Evolutionary conservation across 2,797 vertebrate genomes (phyloP).

Genomic region (Hemibagrus guttatus): DNA sequence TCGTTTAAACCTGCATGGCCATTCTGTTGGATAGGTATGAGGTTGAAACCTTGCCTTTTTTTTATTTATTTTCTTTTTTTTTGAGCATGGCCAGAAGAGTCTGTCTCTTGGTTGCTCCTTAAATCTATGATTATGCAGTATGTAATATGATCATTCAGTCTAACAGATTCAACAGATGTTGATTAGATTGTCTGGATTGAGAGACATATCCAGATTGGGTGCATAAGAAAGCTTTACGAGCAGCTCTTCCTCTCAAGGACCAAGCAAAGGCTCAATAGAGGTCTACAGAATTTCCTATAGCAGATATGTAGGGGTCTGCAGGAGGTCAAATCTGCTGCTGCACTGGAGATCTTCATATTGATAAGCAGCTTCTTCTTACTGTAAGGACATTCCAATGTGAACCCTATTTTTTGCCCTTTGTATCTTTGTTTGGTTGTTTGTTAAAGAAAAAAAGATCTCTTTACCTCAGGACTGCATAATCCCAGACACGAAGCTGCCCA

Average conservation of each 20-base stretch:
- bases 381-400: slow-evolving; percentile 51
- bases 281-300: slow-evolving; percentile 28
- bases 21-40: slow-evolving; percentile 19
- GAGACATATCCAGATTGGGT: slow-evolving; percentile 25
- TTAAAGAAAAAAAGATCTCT: slow-evolving; percentile 34
- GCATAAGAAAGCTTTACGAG: slow-evolving; percentile 23
- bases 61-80: not conserved
- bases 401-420: slow-evolving; percentile 27
- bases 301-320: slow-evolving; percentile 31
- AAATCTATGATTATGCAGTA: slow-evolving; percentile 26
- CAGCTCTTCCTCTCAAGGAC: slow-evolving; percentile 31
- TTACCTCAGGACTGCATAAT: slow-evolving; percentile 51
- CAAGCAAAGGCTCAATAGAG: slow-evolving; percentile 31
- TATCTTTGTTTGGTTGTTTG: slow-evolving; percentile 33
- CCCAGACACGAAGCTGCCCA: slow-evolving; percentile 36
- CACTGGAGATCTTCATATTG: slow-evolving; percentile 38
- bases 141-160: slow-evolving; percentile 33
- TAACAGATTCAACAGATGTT: slow-evolving; percentile 25
- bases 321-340: slow-evolving; percentile 40
- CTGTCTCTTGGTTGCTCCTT: slow-evolving; percentile 22
- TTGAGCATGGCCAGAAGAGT: slow-evolving; percentile 28
- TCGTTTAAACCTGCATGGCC: slow-evolving; percentile 13
- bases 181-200: slow-evolving; percentile 17
- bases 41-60: not conserved
- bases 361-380: slow-evolving; percentile 32